phyloP scores from a whole-genome alignment of 2,888 invertebrate genomes.

The Strigamia transsilvanica region DNA sequence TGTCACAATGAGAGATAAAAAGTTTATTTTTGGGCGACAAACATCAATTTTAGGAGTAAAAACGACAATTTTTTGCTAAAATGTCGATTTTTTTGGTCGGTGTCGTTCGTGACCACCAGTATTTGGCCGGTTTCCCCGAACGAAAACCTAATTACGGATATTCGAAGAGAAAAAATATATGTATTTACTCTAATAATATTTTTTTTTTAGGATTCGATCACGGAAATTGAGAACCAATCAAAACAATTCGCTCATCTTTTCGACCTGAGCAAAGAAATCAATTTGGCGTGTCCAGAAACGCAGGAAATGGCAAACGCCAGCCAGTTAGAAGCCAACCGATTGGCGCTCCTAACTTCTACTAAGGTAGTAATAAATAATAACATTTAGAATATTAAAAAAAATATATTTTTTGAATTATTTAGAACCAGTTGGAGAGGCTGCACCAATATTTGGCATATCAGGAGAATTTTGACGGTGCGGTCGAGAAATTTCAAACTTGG shows the following conservation, averaged over 20 bases:
- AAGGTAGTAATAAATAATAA: no score
- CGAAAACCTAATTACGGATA: no score
- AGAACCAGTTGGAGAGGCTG: constrained; percentile 72
- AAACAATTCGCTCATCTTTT: constrained; percentile 74
- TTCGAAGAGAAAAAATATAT: no score
- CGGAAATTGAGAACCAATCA: constrained; percentile 73
- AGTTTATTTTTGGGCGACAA: no score
- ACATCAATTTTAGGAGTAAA: no score
- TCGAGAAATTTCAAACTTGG: constrained; percentile 80
- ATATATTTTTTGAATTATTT: neutral
- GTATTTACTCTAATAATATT: no score
- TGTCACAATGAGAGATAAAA: no score
- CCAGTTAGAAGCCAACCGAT: constrained; percentile 79
- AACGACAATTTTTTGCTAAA: no score
- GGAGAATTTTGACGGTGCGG: constrained; percentile 73
- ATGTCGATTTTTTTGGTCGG: no score
- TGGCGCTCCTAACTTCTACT: constrained; percentile 72
- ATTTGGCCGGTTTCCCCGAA: no score
- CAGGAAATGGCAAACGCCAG: constrained; percentile 81
- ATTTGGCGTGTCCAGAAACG: constrained; percentile 81
- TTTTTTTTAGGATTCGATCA: constrained; percentile 69
- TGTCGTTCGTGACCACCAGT: no score
- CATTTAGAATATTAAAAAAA: no score
- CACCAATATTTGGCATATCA: constrained; percentile 76
- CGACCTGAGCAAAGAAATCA: constrained; percentile 75